These are phyloP conservation scores for Leptinotarsa tumamoca DNA, from an alignment of 2,888 invertebrate species.

Conservation along the genomic window DNA sequence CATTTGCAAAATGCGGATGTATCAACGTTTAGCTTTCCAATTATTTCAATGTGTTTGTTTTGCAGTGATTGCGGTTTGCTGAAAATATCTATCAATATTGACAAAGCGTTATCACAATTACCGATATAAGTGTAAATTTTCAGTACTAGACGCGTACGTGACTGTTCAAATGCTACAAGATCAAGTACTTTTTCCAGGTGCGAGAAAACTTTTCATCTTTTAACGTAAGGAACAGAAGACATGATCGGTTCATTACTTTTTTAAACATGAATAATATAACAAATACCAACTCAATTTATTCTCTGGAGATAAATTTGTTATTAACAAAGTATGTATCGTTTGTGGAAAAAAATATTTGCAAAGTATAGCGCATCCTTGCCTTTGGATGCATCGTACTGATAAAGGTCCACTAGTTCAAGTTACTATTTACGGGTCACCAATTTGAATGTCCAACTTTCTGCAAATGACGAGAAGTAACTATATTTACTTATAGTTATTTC, in stretches of 20 bases:
- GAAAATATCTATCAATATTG: conserved; percentile 7
- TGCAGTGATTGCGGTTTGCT: not conserved
- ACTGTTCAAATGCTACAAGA: not conserved
- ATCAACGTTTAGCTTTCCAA: not conserved
- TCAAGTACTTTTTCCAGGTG: not conserved
- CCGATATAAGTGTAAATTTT: conserved; percentile 7
- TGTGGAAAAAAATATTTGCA: too few relatives aligned
- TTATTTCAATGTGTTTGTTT: not conserved
- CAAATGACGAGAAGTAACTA: too few relatives aligned
- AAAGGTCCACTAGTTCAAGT: too few relatives aligned
- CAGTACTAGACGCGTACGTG: not conserved
- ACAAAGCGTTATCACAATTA: conserved; percentile 12
- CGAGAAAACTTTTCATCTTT: not conserved
- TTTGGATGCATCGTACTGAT: too few relatives aligned
- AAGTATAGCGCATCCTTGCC: too few relatives aligned
- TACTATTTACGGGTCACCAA: too few relatives aligned
- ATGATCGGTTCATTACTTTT: not conserved
- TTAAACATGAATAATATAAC: too few relatives aligned
- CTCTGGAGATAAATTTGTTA: too few relatives aligned
- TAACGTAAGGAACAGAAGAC: not conserved
- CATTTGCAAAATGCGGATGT: not conserved
- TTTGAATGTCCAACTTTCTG: too few relatives aligned
- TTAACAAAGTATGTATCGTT: too few relatives aligned
- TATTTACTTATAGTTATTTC: too few relatives aligned
- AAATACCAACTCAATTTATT: too few relatives aligned